Conservation (phyloP, 2,113 vertebrate genomes). For the Campylomormyrus numenius region DNA sequence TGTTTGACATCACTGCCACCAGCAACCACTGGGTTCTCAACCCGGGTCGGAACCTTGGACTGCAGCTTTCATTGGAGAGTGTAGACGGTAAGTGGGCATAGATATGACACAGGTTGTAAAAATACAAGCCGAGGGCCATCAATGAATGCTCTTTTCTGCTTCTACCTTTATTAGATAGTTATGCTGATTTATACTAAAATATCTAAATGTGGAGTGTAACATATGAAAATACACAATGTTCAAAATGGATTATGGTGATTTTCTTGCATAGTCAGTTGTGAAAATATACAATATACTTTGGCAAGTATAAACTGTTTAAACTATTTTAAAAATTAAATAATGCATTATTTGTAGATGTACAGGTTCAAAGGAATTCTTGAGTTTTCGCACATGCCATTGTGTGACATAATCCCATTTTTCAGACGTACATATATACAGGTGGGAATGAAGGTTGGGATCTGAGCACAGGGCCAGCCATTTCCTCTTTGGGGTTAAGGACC, state of each 20-base stretch:
- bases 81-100: constrained; percentile 65
- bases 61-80: constrained; percentile 79
- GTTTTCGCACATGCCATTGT: background rate
- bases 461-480: background rate
- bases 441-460: background rate
- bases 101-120: background rate
- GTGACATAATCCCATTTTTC: background rate
- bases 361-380: background rate
- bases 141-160: background rate
- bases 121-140: background rate
- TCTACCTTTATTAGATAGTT: background rate
- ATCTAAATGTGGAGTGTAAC: background rate
- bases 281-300: background rate
- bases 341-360: background rate
- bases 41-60: constrained; percentile 82
- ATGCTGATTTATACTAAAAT: background rate
- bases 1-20: constrained; percentile 87
- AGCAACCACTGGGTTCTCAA: constrained; percentile 89
- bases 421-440: background rate
- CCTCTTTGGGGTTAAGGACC: background rate
- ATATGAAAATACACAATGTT: background rate
- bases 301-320: background rate
- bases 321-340: background rate
- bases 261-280: background rate
- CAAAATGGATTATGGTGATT: background rate